Evolutionary conservation across 2,113 vertebrate genomes (phyloP).

Genomic region (Mastomys coucha): DNA sequence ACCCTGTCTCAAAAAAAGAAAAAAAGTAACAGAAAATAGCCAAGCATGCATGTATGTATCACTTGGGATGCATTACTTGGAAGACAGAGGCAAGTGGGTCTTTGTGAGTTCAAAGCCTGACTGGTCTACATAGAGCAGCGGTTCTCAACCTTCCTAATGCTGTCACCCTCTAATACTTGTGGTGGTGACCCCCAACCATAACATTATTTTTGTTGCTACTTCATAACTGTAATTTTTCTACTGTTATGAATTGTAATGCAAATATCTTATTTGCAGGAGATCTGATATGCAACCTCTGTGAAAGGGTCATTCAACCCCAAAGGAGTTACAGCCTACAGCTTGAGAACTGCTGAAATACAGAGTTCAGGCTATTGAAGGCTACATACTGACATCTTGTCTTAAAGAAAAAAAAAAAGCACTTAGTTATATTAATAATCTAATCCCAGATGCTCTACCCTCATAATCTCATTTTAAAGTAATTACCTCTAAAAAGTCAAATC

Average conservation of each 20-base stretch:
- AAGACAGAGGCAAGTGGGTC: neutral
- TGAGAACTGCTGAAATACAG: neutral
- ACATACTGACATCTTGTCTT: neutral
- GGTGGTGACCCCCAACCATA: neutral
- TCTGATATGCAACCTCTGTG: neutral
- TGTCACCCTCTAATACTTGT: neutral
- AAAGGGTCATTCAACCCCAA: neutral
- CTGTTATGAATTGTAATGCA: neutral
- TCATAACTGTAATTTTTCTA: neutral
- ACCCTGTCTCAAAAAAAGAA: neutral
- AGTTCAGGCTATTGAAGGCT: neutral
- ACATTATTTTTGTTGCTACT: neutral
- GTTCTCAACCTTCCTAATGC: neutral
- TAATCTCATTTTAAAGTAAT: neutral
- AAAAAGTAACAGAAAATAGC: neutral
- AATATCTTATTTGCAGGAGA: neutral
- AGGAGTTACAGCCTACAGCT: neutral
- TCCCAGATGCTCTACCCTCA: neutral
- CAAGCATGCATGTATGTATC: neutral
- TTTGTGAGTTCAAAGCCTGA: neutral
- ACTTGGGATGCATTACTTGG: neutral
- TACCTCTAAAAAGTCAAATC: neutral
- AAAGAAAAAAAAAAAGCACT: neutral
- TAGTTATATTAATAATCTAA: neutral
- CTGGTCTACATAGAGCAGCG: neutral